These are phyloP conservation scores for Ceramica pisi DNA, from an alignment of 2,888 invertebrate species.

Conservation along the genomic window DNA sequence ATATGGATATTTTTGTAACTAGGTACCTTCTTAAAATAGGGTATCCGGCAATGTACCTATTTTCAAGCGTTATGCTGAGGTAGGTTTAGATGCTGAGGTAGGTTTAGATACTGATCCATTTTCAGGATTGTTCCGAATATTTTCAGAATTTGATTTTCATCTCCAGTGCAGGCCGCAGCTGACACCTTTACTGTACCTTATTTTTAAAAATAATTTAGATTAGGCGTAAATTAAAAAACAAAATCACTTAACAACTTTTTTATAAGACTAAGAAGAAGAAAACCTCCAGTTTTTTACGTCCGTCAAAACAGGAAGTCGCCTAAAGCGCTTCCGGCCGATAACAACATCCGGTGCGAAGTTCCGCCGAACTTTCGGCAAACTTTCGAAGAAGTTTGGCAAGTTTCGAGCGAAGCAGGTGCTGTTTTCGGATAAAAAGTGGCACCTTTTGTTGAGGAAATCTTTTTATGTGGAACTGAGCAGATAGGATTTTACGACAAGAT, in stretches of 20 bases:
- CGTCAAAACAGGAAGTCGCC: constrained; percentile 89
- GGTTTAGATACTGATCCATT: neutral
- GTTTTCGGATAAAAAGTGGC: constrained; percentile 86
- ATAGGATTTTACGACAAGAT: constrained; percentile 71
- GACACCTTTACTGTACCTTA: neutral
- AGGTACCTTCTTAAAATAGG: too few relatives aligned
- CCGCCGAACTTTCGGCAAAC: constrained; percentile 68
- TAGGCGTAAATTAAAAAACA: constrained; percentile 33
- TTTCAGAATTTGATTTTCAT: neutral
- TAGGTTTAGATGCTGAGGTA: neutral
- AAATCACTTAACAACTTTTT: constrained; percentile 54
- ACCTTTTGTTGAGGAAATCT: constrained; percentile 77
- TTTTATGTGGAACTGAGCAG: constrained; percentile 75
- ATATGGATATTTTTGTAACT: too few relatives aligned
- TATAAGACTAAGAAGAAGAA: constrained; percentile 58
- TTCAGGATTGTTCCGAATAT: neutral
- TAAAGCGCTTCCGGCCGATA: constrained; percentile 91
- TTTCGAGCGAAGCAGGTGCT: constrained; percentile 86
- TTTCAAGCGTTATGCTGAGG: neutral
- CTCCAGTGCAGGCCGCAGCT: neutral
- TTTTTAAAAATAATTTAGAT: constrained; percentile 1
- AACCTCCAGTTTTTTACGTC: constrained; percentile 73
- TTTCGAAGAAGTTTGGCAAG: constrained; percentile 76
- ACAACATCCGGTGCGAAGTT: constrained; percentile 88
- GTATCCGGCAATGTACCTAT: too few relatives aligned